Evolutionary conservation across 2,888 invertebrate species (phyloP).

Genomic region (Clepsis dumicolana): DNA sequence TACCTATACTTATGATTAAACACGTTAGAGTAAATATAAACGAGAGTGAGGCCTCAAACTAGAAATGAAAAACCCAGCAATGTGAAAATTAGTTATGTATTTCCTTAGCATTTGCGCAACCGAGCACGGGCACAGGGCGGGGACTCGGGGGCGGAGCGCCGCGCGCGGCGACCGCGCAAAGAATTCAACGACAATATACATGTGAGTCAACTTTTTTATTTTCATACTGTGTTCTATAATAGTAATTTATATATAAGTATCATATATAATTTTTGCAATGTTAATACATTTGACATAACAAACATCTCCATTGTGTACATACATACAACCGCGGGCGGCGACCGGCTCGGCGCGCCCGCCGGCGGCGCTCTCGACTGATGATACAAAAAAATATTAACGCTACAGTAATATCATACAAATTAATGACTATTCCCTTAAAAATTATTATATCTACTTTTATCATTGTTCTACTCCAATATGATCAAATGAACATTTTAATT

Average conservation of each 20-base stretch:
- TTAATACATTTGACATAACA: conserved; percentile 86
- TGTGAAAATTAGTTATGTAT: conserved; percentile 80
- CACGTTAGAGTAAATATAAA: conserved; percentile 40
- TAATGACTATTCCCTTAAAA: conserved; percentile 86
- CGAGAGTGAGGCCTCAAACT: conserved; percentile 49
- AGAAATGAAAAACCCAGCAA: conserved; percentile 79
- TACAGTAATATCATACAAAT: conserved; percentile 87
- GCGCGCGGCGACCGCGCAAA: conserved; percentile 53
- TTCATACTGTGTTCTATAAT: conserved; percentile 86
- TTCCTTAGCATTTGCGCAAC: conserved; percentile 75
- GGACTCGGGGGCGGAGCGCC: conserved; percentile 38
- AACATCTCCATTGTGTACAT: conserved; percentile 84
- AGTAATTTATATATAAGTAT: conserved; percentile 85
- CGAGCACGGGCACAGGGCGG: conserved; percentile 62
- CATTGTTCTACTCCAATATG: conserved; percentile 84
- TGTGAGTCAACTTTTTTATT: conserved; percentile 85
- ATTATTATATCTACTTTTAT: conserved; percentile 84
- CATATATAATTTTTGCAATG: conserved; percentile 86
- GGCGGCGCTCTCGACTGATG: conserved; percentile 66
- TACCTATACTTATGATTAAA: conserved; percentile 42
- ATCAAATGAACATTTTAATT: conserved; percentile 75
- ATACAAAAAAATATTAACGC: conserved; percentile 83
- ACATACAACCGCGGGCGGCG: conserved; percentile 70
- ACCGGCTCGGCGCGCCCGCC: conserved; percentile 64
- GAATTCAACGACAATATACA: conserved; percentile 72